A percentile compares a stretch with the other conserved stretches of the same genome.
Evolutionary conservation across 2,113 vertebrate species (phyloP).

Genomic region (Tautogolabrus adspersus): DNA sequence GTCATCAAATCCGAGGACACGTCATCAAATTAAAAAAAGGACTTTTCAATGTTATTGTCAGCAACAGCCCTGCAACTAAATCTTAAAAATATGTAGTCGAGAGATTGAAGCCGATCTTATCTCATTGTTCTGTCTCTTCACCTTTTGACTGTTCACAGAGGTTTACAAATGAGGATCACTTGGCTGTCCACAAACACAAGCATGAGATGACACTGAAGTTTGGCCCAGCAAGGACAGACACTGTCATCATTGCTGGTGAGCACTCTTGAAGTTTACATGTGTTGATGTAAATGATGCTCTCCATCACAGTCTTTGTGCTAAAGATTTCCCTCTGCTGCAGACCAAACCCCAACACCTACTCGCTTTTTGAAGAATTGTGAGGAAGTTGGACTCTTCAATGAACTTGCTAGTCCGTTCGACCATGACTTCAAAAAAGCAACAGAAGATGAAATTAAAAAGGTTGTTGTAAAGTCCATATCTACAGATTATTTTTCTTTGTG

Average conservation of each 20-base stretch:
- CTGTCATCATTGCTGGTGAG: conserved; percentile 97
- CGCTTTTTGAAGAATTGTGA: conserved; percentile 99
- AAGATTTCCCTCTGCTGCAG: conserved; percentile 81
- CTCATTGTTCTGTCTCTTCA: neutral
- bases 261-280: conserved; percentile 25
- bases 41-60: too few species aligned
- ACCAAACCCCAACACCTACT: conserved; percentile 98
- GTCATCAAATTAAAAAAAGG: too few species aligned
- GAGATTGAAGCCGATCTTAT: neutral
- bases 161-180: conserved; percentile 99
- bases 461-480: conserved; percentile 56
- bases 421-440: conserved; percentile 98
- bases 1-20: too few species aligned
- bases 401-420: conserved; percentile 97
- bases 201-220: conserved; percentile 99
- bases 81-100: neutral
- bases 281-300: neutral
- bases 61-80: neutral
- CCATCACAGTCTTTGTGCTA: neutral
- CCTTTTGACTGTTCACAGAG: conserved; percentile 83
- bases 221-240: conserved; percentile 98
- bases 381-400: conserved; percentile 99
- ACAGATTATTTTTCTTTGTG: neutral
- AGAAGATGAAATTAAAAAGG: conserved; percentile 98
- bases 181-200: conserved; percentile 99